These are phyloP conservation scores for Synanthedon vespiformis DNA, from an alignment of 2,888 invertebrate genomes.

Conservation along the genomic window DNA sequence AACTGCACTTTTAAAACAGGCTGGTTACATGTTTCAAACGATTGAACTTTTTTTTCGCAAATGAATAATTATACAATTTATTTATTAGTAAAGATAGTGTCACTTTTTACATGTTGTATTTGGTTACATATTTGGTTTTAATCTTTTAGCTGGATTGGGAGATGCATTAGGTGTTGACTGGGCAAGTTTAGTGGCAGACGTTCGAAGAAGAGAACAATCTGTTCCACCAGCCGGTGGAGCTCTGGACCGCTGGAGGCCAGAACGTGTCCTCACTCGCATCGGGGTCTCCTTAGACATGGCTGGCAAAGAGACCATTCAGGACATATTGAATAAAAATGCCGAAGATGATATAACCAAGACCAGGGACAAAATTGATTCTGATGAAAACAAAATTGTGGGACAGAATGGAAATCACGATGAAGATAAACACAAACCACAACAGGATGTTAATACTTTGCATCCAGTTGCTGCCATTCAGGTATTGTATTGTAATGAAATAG, in stretches of 20 bases:
- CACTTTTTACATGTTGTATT: no score
- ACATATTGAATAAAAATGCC: conserved; percentile 43
- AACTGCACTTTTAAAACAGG: no score
- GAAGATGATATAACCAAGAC: conserved; percentile 31
- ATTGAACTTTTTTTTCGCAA: no score
- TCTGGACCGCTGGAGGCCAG: conserved; percentile 84
- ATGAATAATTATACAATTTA: no score
- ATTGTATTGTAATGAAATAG: conserved; percentile 16
- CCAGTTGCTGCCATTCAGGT: conserved; percentile 70
- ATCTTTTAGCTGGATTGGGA: conserved; percentile 73
- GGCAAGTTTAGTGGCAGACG: conserved; percentile 89
- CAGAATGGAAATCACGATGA: conserved; percentile 35
- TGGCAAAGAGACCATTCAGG: conserved; percentile 66
- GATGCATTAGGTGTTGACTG: conserved; percentile 97
- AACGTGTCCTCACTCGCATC: conserved; percentile 81
- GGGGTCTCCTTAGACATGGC: conserved; percentile 85
- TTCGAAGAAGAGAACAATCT: conserved; percentile 67
- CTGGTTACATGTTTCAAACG: no score
- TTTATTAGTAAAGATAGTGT: no score
- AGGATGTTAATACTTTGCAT: conserved; percentile 45
- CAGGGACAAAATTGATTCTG: conserved; percentile 16
- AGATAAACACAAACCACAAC: conserved; percentile 22
- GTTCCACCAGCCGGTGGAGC: conserved; percentile 68
- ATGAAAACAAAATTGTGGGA: conserved; percentile 20
- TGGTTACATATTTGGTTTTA: not conserved